Evolutionary conservation across 2,113 vertebrate genomes (phyloP).

Genomic region (Equus quagga): DNA sequence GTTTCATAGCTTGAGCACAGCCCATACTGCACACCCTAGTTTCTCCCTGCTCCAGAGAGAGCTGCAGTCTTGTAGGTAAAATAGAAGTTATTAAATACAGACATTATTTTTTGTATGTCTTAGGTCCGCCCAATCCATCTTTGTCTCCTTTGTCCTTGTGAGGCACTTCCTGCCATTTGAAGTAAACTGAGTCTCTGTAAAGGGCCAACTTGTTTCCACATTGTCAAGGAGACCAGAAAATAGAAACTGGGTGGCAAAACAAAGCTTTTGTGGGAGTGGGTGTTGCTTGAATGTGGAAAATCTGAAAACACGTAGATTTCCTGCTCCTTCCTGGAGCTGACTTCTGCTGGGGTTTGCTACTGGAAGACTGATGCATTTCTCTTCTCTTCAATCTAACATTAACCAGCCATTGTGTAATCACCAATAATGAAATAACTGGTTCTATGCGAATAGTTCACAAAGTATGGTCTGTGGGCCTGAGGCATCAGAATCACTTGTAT

Average conservation of each 20-base stretch:
- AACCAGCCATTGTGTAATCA: neutral
- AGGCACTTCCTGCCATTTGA: constrained; percentile 23
- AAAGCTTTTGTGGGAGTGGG: neutral
- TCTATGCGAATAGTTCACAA: neutral
- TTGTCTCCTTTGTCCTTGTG: constrained; percentile 69
- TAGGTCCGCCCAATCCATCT: constrained; percentile 25
- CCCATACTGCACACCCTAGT: neutral
- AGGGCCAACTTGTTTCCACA: constrained; percentile 16
- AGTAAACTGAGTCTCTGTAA: neutral
- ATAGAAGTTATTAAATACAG: constrained; percentile 59
- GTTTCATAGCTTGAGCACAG: neutral
- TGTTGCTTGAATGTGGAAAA: constrained; percentile 5
- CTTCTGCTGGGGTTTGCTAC: neutral
- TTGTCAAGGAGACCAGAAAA: constrained; percentile 64
- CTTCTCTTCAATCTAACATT: neutral
- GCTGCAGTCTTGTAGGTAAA: neutral
- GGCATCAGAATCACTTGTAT: neutral
- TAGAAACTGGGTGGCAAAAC: constrained; percentile 31
- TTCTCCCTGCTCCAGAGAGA: constrained; percentile 13
- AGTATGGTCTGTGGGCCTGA: neutral
- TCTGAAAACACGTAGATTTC: neutral
- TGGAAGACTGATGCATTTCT: neutral
- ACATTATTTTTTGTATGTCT: constrained; percentile 53
- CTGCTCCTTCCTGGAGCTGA: neutral
- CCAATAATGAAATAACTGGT: neutral